Evolutionary conservation across 2,797 vertebrate species (phyloP), one percentile per base, ranked within the genome.

Genomic region (Hipposideros larvatus): DNA sequence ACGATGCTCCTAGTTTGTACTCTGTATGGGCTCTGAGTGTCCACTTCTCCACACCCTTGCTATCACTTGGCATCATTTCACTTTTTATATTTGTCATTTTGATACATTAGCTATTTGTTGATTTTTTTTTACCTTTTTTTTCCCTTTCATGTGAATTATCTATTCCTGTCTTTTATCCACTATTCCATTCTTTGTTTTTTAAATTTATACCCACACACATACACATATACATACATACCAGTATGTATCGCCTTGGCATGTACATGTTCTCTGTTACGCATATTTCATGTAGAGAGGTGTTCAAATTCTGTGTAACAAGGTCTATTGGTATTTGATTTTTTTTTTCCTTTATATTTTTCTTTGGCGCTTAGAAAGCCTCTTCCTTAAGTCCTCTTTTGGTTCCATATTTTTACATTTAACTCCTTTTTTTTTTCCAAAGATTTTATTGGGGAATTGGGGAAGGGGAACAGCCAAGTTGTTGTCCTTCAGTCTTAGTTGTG

Each of bases 1-100:
- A 16, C 5, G 0, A 5, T 3, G 0, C 31, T 22, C 11, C 65
- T 24, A 34, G 4, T 22, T 55, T n/a, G 31, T 10, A 0, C 46
- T 4, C 59, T 10, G 31, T 21, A 0, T 4, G 1, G 7, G 21
- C 55, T 21, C 53, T 48, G 21, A 19, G 11, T 8, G 4, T 21
- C 37, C 3, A 3, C 11, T 55, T 46, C 66, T 61, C 57, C 41
- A 43, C 19, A n/a, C 24, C 34, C 16, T 8, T 41, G 55, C 22
- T 37, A 16, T 5, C 65, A 21, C 22, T 55, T 51, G 43, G 53
- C 73, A 31, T 46, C 14, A 8, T 21, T 41, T 73, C 43, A 6
- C n/a, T 59, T 41, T 43, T 46, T 48, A 1, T 55, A 37, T 46
- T 37, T 92, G 55, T 51, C 37, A 51, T 73, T 68, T 66, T 43